Evolutionary conservation across 2,888 invertebrate genomes (phyloP), one percentile per base, ranked within the genome.

Genomic region (Lochmaea capreae): DNA sequence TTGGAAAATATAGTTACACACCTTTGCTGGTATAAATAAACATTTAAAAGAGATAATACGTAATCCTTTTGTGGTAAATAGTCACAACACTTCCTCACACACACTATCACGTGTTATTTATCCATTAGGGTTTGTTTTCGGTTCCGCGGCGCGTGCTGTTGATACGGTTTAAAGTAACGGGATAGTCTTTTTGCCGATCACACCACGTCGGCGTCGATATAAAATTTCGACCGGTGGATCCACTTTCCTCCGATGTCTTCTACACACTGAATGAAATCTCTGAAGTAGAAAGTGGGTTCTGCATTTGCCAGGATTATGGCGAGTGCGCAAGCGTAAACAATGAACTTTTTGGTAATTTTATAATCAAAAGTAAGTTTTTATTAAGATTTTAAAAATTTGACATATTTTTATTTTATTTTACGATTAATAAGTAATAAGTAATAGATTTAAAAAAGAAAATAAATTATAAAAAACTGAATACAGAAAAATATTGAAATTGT

Each of bases 221-320:
- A 18, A 59, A 66, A n/a, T 66, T 65, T 66, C 65, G 42, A 68
- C 59, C 58, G 18, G 33, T 39, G 54, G 77, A 33, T 54, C 63
- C 57, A 70, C 70, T 70, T 70, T 63, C 70, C 49, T 18, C 46
- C 66, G 67, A 62, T 42, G 71, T 71, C 71, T 71, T 71, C 67
- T 67, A 62, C 63, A 65, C 67, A 74, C 74, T 74, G 71, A 74
- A 80, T 71, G 68, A 68, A 74, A 58, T 71, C 58, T 62, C 63
- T 57, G 76, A 79, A 80, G 84, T 86, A 86, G 86, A 86, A 86
- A 86, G 86, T 85, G 83, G 85, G 83, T 83, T 83, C 80, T 75
- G 76, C 68, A 54, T 83, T 80, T 74, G 76, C 68, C 42, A 83
- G 81, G 82, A 83, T 82, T 81, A 81, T 79, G 79, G 80, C 81